These are phyloP conservation scores for Lichenostomus cassidix DNA, from an alignment of 2,113 vertebrate species.

Conservation along the genomic window DNA sequence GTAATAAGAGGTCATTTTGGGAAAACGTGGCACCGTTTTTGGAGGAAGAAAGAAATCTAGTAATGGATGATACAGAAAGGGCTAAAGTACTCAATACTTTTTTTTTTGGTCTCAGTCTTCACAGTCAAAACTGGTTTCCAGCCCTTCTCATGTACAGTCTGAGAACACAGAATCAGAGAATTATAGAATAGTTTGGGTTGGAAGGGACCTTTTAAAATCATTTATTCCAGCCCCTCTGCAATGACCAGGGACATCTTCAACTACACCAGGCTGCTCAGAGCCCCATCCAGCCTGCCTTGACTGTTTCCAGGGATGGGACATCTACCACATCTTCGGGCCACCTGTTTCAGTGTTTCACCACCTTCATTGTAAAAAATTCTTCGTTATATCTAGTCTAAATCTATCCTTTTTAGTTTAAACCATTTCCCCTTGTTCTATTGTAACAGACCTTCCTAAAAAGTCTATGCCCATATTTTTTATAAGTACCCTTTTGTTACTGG, in stretches of 20 bases:
- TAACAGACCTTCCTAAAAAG: not conserved
- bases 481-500: not conserved
- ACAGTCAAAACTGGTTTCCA: not conserved
- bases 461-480: not conserved
- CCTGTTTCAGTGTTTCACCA: not conserved
- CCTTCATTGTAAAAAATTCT: not conserved
- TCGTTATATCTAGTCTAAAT: not conserved
- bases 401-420: not conserved
- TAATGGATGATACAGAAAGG: not conserved
- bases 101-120: not conserved
- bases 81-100: not conserved
- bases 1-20: not conserved
- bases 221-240: not conserved
- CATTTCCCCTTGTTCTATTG: not conserved
- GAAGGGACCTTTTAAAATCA: not conserved
- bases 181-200: not conserved
- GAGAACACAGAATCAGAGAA: not conserved
- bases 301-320: not conserved
- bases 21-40: not conserved
- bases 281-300: not conserved
- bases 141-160: not conserved
- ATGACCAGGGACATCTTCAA: not conserved
- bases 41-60: not conserved
- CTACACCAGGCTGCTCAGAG: not conserved
- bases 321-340: not conserved